phyloP scores from a whole-genome alignment of 2,888 invertebrate species.

The Macrophya alboannulata region DNA sequence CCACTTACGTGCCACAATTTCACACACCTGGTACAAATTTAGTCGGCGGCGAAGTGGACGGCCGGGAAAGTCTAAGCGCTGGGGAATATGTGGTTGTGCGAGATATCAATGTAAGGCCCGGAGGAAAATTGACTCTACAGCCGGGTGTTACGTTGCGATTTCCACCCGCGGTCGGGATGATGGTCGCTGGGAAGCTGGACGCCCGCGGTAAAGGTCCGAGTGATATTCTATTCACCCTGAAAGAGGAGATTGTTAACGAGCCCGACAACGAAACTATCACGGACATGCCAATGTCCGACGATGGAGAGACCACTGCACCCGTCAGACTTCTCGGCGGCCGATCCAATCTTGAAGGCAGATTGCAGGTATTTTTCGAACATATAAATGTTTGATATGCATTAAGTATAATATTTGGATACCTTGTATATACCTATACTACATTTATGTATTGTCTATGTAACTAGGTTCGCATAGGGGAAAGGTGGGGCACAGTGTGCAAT shows the following conservation, averaged over 20 bases:
- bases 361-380: constrained; percentile 82
- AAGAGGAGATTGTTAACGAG: constrained; percentile 87
- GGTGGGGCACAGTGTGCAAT: constrained; percentile 99
- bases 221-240: constrained; percentile 90
- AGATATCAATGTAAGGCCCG: constrained; percentile 96
- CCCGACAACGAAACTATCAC: constrained; percentile 84
- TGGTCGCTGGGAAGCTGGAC: constrained; percentile 96
- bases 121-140: constrained; percentile 93
- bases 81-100: constrained; percentile 95
- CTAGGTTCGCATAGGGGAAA: constrained; percentile 89
- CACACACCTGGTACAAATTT: constrained; percentile 86
- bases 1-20: constrained; percentile 91
- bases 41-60: constrained; percentile 96
- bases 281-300: constrained; percentile 72
- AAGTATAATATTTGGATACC: too few relatives aligned
- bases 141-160: constrained; percentile 95
- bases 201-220: constrained; percentile 91
- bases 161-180: constrained; percentile 96
- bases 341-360: constrained; percentile 91
- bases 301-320: constrained; percentile 85
- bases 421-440: neutral
- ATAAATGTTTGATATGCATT: neutral
- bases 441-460: constrained; percentile 61
- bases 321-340: constrained; percentile 92
- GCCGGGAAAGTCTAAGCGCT: constrained; percentile 90